phyloP scores from a whole-genome alignment of 2,797 vertebrate species.

The Falco biarmicus region DNA sequence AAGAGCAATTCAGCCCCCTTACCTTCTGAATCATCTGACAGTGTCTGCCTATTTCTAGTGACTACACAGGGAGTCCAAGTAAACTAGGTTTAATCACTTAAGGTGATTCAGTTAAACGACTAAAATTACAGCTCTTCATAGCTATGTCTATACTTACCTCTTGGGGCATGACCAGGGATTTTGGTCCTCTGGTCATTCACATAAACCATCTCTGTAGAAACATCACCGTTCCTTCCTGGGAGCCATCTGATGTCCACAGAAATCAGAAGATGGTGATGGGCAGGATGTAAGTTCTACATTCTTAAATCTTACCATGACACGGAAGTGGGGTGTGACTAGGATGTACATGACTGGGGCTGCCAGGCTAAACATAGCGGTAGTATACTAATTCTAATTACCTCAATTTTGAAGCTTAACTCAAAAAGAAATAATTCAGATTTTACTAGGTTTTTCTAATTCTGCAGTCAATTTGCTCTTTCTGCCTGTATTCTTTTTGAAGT shows the following conservation, averaged over 20 bases:
- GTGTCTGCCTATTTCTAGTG: neutral
- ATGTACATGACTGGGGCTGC: neutral
- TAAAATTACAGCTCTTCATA: neutral
- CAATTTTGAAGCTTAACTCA: neutral
- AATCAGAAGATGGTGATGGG: neutral
- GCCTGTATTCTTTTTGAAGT: neutral
- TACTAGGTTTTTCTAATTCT: neutral
- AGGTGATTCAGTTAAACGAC: neutral
- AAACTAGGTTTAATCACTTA: neutral
- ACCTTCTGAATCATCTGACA: neutral
- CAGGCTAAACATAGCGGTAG: neutral
- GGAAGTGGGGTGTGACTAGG: neutral
- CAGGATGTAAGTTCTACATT: neutral
- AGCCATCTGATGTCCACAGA: neutral
- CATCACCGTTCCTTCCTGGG: neutral
- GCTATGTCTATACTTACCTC: neutral
- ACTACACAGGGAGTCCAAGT: neutral
- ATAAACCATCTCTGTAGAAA: neutral
- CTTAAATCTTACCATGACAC: neutral
- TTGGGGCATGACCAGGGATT: neutral
- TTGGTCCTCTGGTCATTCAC: neutral
- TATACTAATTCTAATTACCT: neutral
- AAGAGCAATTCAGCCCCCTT: neutral
- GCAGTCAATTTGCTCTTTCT: neutral
- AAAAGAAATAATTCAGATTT: neutral